Evolutionary conservation across 2,797 vertebrate genomes (phyloP).

Genomic region (Brachymystax lenok): DNA sequence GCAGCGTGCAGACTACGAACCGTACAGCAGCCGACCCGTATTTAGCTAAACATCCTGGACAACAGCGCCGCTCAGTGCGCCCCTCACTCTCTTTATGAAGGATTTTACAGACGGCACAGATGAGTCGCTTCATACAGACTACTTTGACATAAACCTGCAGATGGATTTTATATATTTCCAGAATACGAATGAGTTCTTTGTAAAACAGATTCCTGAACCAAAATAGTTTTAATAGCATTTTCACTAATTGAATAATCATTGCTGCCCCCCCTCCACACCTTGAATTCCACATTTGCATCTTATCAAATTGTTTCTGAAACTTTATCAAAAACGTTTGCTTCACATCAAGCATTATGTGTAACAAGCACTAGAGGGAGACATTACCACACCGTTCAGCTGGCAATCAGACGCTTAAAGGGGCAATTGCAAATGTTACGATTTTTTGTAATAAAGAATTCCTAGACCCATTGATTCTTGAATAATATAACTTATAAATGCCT

Average conservation of each 20-base stretch:
- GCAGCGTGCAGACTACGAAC: too few relatives aligned
- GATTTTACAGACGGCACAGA: too few relatives aligned
- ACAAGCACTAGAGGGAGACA: constrained; percentile 62
- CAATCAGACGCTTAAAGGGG: neutral
- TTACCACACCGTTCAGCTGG: constrained; percentile 43
- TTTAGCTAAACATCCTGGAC: too few relatives aligned
- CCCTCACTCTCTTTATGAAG: too few relatives aligned
- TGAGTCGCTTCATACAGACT: too few relatives aligned
- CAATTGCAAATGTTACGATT: neutral
- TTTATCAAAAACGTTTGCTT: neutral
- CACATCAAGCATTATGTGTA: constrained; percentile 5
- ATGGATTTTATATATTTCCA: neutral
- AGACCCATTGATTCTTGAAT: neutral
- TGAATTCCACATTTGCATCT: neutral
- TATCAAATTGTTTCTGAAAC: neutral
- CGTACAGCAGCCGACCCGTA: too few relatives aligned
- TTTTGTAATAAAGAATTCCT: neutral
- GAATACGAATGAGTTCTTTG: too few relatives aligned
- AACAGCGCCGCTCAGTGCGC: too few relatives aligned
- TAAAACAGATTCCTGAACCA: too few relatives aligned
- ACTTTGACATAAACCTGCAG: constrained; percentile 6
- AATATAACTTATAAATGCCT: too few relatives aligned
- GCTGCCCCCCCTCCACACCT: neutral
- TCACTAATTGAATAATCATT: neutral
- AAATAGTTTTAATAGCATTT: neutral